Percentiles rank a stretch among this genome's conserved stretches.
phyloP scores from a whole-genome alignment of 92 coral and sea anemone genomes.

The Phenganax stokvisi region DNA sequence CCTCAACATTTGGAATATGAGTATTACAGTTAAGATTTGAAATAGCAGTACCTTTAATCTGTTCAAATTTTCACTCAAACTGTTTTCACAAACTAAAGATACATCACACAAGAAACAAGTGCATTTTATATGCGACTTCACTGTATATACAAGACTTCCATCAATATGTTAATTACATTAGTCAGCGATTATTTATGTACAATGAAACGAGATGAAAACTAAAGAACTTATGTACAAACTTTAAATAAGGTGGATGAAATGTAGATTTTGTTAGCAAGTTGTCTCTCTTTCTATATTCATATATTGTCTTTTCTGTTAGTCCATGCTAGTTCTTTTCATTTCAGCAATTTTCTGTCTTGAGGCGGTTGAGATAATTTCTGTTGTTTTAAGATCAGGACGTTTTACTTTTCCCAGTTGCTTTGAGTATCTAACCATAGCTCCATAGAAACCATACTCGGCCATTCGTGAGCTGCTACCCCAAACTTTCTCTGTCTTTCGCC shows the following conservation, averaged over 20 bases:
- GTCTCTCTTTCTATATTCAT: no score
- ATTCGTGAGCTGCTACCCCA: constrained; percentile 98
- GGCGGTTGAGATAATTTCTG: not conserved
- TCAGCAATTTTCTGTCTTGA: not conserved
- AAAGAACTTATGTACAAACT: no score
- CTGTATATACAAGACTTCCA: no score
- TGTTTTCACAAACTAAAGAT: no score
- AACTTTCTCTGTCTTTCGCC: constrained; percentile 96
- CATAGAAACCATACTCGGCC: constrained; percentile 98
- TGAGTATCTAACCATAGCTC: constrained; percentile 98
- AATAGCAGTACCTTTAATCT: no score
- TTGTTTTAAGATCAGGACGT: constrained; percentile 3
- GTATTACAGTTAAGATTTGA: no score
- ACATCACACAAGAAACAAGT: no score
- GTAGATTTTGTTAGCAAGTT: not conserved
- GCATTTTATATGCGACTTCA: no score
- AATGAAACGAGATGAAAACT: not conserved
- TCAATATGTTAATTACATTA: no score
- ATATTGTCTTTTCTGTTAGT: not conserved
- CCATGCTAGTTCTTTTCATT: not conserved
- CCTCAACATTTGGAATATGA: no score
- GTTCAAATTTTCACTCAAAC: no score
- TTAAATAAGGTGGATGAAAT: not conserved
- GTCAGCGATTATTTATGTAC: not conserved
- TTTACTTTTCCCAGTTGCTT: constrained; percentile 33